These are phyloP conservation scores for Lycocorax pyrrhopterus DNA, from an alignment of 2,113 vertebrate genomes.

Conservation along the genomic window DNA sequence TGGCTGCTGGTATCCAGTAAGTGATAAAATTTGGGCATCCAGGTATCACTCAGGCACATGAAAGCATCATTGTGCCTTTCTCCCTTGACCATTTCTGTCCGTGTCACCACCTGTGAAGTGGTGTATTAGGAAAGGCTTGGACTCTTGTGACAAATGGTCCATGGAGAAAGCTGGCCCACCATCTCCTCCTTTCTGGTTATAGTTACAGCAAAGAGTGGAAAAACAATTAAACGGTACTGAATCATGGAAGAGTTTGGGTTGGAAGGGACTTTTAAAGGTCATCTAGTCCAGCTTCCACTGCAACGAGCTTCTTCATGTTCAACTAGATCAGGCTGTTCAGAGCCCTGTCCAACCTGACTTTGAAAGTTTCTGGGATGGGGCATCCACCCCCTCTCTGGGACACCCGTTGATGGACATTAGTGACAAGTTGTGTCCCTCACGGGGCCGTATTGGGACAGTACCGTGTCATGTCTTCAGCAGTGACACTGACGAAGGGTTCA, in stretches of 20 bases:
- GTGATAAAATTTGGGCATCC: not conserved
- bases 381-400: not conserved
- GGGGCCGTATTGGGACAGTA: not conserved
- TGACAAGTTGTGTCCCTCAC: not conserved
- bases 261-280: not conserved
- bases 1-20: not conserved
- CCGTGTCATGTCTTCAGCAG: not conserved
- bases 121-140: not conserved
- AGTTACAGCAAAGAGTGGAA: not conserved
- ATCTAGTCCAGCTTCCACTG: not conserved
- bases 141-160: not conserved
- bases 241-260: not conserved
- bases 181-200: not conserved
- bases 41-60: not conserved
- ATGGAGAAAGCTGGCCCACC: not conserved
- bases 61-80: not conserved
- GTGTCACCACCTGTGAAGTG: not conserved
- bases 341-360: not conserved
- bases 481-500: not conserved
- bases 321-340: not conserved
- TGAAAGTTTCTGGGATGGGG: not conserved
- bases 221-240: accelerated
- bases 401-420: not conserved
- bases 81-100: not conserved
- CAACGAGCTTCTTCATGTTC: not conserved